Conservation (phyloP, 1,140 invertebrate species). For the Cherax destructor region DNA sequence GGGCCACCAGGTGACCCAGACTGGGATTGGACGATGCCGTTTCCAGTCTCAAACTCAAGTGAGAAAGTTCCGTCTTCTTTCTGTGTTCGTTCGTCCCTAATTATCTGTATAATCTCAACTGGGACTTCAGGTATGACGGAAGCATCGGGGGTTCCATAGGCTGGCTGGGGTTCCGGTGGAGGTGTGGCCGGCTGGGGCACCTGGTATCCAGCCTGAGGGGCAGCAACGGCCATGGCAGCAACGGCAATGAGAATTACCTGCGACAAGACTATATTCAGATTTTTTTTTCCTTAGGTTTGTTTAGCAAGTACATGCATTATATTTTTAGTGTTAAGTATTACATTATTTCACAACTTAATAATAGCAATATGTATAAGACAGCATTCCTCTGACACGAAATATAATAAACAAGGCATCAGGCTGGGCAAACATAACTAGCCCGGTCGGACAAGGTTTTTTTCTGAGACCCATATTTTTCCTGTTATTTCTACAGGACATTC, state of each 20-base stretch:
- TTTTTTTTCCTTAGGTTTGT: too few species aligned
- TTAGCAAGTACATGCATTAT: too few species aligned
- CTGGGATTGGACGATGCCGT: constrained; percentile 12
- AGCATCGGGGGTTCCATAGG: not conserved
- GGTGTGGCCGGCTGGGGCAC: not conserved
- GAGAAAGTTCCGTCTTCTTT: not conserved
- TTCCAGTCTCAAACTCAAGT: constrained; percentile 2
- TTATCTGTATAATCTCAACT: not conserved
- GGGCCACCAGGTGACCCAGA: constrained; percentile 1
- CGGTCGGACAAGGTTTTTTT: too few species aligned
- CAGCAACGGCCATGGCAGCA: constrained; percentile 16
- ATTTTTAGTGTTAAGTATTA: too few species aligned
- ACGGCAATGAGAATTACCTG: constrained; percentile 18
- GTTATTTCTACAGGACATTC: too few species aligned
- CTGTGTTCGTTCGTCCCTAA: not conserved
- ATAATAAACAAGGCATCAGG: too few species aligned
- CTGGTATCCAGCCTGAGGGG: not conserved
- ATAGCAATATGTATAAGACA: too few species aligned
- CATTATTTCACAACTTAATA: too few species aligned
- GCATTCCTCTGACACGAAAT: too few species aligned
- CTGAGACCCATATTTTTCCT: too few species aligned
- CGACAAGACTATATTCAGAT: not conserved
- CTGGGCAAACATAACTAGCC: too few species aligned
- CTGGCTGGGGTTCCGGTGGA: not conserved
- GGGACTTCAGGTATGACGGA: not conserved